These are phyloP conservation scores for Cactoblastis cactorum DNA, from an alignment of 2,888 invertebrate genomes.

Conservation along the genomic window DNA sequence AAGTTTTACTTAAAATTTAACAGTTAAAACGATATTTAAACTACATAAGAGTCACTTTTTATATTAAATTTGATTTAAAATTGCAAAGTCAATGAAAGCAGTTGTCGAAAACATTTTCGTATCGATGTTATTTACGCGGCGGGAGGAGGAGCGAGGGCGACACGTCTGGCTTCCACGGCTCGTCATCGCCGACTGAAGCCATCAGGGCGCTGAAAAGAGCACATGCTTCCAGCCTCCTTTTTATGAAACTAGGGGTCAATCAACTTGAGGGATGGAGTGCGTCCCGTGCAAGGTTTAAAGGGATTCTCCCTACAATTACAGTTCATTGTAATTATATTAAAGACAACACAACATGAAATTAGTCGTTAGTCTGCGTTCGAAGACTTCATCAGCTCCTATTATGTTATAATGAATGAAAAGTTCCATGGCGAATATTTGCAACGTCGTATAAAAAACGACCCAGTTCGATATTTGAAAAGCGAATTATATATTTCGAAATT, in stretches of 20 bases:
- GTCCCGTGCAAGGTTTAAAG: slow-evolving; percentile 26
- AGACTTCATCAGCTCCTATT: slow-evolving; percentile 9
- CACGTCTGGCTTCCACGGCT: slow-evolving; percentile 37
- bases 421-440: not conserved
- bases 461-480: not conserved
- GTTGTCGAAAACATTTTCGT: slow-evolving; percentile 22
- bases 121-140: slow-evolving; percentile 70
- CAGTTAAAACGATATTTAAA: not conserved
- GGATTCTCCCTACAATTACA: slow-evolving; percentile 29
- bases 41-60: not conserved
- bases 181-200: slow-evolving; percentile 52
- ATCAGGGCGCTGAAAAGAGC: slow-evolving; percentile 54
- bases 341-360: slow-evolving; percentile 14
- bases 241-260: slow-evolving; percentile 62
- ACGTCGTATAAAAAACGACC: not conserved
- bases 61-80: not conserved
- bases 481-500: no score
- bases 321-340: slow-evolving; percentile 30
- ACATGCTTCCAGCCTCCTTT: slow-evolving; percentile 56
- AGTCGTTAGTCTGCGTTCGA: not conserved
- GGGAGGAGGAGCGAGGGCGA: slow-evolving; percentile 24
- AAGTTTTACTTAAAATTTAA: not conserved
- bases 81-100: not conserved
- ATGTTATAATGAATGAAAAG: slow-evolving; percentile 6
- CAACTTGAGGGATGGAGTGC: slow-evolving; percentile 58